These are phyloP conservation scores for Mellivora capensis DNA, from an alignment of 2,113 vertebrate genomes.

Conservation along the genomic window DNA sequence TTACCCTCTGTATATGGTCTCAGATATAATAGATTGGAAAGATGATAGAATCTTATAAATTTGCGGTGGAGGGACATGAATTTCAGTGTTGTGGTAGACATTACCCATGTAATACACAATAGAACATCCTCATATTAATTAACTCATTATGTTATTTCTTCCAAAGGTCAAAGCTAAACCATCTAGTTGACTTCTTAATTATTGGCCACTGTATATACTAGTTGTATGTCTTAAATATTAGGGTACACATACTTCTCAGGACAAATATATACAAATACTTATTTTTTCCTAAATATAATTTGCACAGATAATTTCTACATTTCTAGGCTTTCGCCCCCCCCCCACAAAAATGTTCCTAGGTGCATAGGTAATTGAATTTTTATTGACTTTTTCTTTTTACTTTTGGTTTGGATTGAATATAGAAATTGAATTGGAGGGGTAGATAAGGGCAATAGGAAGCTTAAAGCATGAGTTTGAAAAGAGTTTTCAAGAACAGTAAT, in stretches of 20 bases:
- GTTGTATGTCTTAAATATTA: neutral
- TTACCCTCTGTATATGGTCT: neutral
- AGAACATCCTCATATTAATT: neutral
- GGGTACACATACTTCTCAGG: neutral
- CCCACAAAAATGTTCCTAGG: neutral
- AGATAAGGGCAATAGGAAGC: neutral
- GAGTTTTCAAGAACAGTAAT: neutral
- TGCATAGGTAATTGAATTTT: neutral
- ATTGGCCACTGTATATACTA: neutral
- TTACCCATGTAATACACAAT: neutral
- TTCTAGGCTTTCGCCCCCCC: neutral
- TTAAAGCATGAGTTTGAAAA: neutral
- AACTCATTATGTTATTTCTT: neutral
- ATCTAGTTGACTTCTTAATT: neutral
- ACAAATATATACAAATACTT: neutral
- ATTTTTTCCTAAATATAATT: neutral
- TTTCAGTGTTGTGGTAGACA: neutral
- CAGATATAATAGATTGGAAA: neutral
- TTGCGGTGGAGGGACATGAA: neutral
- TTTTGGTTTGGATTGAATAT: neutral
- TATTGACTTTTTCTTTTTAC: neutral
- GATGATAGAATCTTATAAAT: neutral
- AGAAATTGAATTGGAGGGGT: neutral
- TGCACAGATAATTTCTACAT: neutral
- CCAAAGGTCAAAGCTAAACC: neutral